Conservation (phyloP, 2,888 invertebrate species). For the Caenorhabditis japonica region DNA sequence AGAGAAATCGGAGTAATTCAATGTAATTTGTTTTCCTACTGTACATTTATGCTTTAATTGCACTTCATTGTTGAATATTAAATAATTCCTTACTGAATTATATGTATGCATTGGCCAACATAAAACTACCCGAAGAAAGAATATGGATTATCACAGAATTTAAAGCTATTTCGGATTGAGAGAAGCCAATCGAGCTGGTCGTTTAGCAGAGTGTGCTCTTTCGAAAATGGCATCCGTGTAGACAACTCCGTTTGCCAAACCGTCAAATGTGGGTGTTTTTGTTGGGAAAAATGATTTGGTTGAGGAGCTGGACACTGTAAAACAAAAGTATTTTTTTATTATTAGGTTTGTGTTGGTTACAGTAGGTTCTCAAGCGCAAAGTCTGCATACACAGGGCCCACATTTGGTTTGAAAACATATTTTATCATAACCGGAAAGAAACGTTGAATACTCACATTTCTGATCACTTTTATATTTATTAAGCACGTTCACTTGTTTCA, state of each 20-base stretch:
- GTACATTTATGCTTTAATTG: constrained; percentile 13
- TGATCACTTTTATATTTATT: constrained; percentile 81
- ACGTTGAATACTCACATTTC: constrained; percentile 19
- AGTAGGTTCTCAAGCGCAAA: no score
- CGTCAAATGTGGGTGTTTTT: constrained; percentile 67
- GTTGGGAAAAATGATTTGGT: constrained; percentile 63
- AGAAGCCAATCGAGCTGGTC: constrained; percentile 59
- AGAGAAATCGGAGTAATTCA: constrained; percentile 37
- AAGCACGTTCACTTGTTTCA: constrained; percentile 82
- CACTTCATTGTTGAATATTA: no score
- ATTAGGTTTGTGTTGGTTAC: background rate
- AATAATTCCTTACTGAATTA: no score
- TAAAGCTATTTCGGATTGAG: constrained; percentile 34
- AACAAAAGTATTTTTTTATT: background rate
- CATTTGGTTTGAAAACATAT: no score
- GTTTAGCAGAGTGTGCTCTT: constrained; percentile 47
- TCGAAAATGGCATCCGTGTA: constrained; percentile 73
- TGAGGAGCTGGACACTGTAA: constrained; percentile 14
- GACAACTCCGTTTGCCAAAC: constrained; percentile 74
- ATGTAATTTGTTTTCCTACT: no score
- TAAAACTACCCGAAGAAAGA: constrained; percentile 8
- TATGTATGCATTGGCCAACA: no score
- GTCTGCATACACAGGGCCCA: no score
- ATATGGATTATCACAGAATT: background rate
- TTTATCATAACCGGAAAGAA: constrained; percentile 4